Evolutionary conservation across 2,888 invertebrate genomes (phyloP), one percentile per base, ranked within the genome.

Genomic region (Xylota sylvarum): DNA sequence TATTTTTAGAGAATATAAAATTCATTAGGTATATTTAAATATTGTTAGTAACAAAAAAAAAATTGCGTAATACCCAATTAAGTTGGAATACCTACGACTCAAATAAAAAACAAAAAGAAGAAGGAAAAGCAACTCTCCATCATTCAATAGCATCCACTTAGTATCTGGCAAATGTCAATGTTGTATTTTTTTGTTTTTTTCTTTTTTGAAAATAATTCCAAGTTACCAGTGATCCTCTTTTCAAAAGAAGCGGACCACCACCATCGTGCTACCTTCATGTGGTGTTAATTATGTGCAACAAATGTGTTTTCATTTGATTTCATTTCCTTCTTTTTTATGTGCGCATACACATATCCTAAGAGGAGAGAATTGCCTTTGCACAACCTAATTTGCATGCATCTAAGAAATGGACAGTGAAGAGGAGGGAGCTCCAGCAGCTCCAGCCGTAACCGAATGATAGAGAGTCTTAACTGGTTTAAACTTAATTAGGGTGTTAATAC

Each of bases 401-500:
- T 70, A 48, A 62, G 52, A 81, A 81, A 58, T 69, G 46, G 40
- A 6, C 14, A 60, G 9, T 23, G n/a, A 62, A 14, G 46, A 64
- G 17, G 17, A 58, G 58, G n/a, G n/a, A n/a, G n/a, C n/a, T n/a
- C n/a, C n/a, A n/a, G n/a, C n/a, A 52, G 23, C 32, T 32, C 10
- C 27, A 46, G 23, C 23, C 14, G 50, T 27, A 32, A 9, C 17
- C 37, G 17, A 35, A 32, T 10, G 23, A 70, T 48, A 55, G 56
- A 48, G 19, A 30, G 5, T 10, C 35, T 52, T 43, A 58, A 73
- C 58, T 77, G 50, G 35, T 76, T 76, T 65, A 3, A 40, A 55
- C 69, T 82, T 86, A 86, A 82, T 78, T 69, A 69, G 73, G 69
- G 93, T 93, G 93, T 93, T 92, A 93, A 93, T 78, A 80, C 74